Conservation (phyloP, 1,140 invertebrate species). For the Plutomurus gul region DNA sequence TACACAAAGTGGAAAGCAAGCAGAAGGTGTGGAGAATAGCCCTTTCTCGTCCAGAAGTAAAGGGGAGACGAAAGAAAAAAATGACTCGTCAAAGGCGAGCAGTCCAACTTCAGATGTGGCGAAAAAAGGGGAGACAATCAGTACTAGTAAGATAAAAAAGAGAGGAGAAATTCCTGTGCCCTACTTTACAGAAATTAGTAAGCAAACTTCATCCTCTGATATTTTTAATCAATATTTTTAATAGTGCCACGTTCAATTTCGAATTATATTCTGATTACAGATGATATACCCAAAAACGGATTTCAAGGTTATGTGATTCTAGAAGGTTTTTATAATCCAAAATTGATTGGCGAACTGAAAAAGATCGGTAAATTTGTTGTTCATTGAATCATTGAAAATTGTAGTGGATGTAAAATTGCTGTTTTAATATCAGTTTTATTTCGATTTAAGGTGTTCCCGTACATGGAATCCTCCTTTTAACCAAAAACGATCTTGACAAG, state of each 20-base stretch:
- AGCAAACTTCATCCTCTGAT: too few species aligned
- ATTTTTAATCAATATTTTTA: too few species aligned
- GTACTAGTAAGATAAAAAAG: background rate
- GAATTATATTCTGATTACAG: too few species aligned
- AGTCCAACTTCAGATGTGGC: too few species aligned
- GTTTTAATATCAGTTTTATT: background rate
- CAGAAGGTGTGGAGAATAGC: background rate
- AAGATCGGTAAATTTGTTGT: conserved; percentile 24
- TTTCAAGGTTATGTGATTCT: conserved; percentile 29
- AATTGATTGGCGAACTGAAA: conserved; percentile 16
- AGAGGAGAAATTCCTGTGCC: background rate
- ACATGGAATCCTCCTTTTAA: conserved; percentile 36
- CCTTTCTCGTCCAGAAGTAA: background rate
- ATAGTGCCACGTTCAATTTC: too few species aligned
- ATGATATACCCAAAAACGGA: conserved; percentile 29
- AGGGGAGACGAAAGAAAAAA: background rate
- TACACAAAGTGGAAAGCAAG: background rate
- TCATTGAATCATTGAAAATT: background rate
- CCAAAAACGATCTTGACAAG: background rate
- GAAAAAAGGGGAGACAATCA: background rate
- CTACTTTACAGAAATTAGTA: background rate
- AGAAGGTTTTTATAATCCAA: conserved; percentile 41
- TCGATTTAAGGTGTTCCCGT: conserved; percentile 8
- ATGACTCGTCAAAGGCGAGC: background rate
- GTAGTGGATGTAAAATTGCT: background rate